Evolutionary conservation across 2,888 invertebrate genomes (phyloP).

Genomic region (Mesoligia furuncula): DNA sequence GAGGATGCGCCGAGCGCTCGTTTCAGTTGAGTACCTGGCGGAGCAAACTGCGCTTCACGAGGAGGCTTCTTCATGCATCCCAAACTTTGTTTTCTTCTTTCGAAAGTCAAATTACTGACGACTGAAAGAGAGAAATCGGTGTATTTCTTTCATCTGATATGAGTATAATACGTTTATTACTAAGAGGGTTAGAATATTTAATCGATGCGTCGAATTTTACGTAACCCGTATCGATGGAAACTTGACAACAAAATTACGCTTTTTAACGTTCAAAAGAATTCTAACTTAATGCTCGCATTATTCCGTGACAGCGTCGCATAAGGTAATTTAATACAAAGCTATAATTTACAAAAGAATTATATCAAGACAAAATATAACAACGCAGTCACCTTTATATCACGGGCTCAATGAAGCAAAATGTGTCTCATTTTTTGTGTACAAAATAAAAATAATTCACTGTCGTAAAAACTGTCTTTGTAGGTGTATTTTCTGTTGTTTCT

Average conservation of each 20-base stretch:
- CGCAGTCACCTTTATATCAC: constrained; percentile 59
- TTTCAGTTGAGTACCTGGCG: too few species aligned
- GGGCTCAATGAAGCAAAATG: constrained; percentile 69
- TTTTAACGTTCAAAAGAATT: constrained; percentile 43
- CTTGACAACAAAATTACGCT: constrained; percentile 22
- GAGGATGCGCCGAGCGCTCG: too few species aligned
- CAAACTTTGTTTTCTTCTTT: too few species aligned
- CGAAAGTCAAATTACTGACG: too few species aligned
- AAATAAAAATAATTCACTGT: constrained; percentile 71
- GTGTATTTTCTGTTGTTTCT: constrained; percentile 66
- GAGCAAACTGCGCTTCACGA: too few species aligned
- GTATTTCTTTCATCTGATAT: too few species aligned
- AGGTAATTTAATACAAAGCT: constrained; percentile 62
- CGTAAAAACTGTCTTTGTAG: constrained; percentile 66
- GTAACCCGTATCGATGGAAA: constrained; percentile 27
- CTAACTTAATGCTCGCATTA: constrained; percentile 50
- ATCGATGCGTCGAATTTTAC: background rate
- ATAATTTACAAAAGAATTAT: constrained; percentile 68
- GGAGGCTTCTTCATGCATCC: too few species aligned
- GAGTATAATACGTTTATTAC: too few species aligned
- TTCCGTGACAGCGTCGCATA: constrained; percentile 55
- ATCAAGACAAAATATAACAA: constrained; percentile 62
- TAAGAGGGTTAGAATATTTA: background rate
- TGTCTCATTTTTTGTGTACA: constrained; percentile 73
- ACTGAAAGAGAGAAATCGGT: too few species aligned